A percentile compares a stretch with the other conserved stretches of the same genome.
These are phyloP conservation scores for Ibidorhyncha struthersii DNA, from an alignment of 2,113 vertebrate genomes.

Conservation along the genomic window DNA sequence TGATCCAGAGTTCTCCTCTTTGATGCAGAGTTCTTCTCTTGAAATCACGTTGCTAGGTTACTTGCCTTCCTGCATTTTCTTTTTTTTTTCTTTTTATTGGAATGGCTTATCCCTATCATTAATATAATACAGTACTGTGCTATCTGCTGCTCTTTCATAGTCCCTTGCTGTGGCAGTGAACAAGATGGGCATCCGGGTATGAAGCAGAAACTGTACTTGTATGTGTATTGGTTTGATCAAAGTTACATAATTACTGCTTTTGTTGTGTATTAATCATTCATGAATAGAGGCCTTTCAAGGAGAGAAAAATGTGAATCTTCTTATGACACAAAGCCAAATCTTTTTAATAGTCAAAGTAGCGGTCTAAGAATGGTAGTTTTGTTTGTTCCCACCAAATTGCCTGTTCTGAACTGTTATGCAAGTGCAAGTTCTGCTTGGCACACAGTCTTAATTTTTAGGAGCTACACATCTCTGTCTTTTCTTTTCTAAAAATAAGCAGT, in stretches of 20 bases:
- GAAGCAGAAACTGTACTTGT: background rate
- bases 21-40: background rate
- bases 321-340: constrained; percentile 37
- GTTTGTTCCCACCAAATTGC: background rate
- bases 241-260: constrained; percentile 51
- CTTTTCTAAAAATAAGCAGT: background rate
- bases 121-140: background rate
- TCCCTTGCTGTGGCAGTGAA: background rate
- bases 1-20: background rate
- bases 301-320: constrained; percentile 34
- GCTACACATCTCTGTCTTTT: background rate
- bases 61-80: background rate
- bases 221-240: background rate
- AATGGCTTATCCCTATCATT: background rate
- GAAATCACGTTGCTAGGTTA: background rate
- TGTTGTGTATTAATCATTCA: constrained; percentile 44
- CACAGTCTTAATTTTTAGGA: constrained; percentile 15
- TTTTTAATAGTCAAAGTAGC: constrained; percentile 4
- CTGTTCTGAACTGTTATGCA: constrained; percentile 15
- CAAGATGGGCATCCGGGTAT: background rate
- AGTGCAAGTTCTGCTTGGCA: background rate
- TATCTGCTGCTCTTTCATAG: background rate
- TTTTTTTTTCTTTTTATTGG: background rate
- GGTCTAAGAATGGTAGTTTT: background rate
- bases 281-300: constrained; percentile 54